Base-by-base conservation (phyloP, 2,888 invertebrate genomes). In the Colletes collaris region DNA sequence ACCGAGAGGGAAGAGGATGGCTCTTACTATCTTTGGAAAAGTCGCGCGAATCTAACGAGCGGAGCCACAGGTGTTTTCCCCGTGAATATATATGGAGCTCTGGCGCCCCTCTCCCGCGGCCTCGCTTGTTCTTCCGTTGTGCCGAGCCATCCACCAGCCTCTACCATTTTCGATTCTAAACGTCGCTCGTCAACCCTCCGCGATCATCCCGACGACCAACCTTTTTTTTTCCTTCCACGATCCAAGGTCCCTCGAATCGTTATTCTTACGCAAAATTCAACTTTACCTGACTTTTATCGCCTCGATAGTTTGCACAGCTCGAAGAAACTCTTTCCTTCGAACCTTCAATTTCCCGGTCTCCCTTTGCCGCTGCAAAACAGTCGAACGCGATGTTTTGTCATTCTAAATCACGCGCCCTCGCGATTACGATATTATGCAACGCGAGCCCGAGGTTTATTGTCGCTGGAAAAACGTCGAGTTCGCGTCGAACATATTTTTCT, bases 11-110 rank as follows among this genome's bases (percentile, higher is more conserved):
- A 72, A 11, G 60, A 69, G 79, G 72, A 81, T 46, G 56, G 49
- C 68, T 67, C 79, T 81, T 79, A 78, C 87, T 86, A 86, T 86
- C 84, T 87, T 87, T 79, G 86, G 86, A 86, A 86, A 87, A 86
- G 86, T 86, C 81, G 85, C 82, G 81, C 81, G 87, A 82, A 83
- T 87, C 82, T 86, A 87, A 83, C 86, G 83, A 84, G 80, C 81
- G 75, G 86, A 86, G 86, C 86, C 87, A 86, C 86, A 87, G 86
- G 86, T 86, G 86, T 87, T 87, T 86, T 86, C 86, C 79, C 86
- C 71, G 79, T 78, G 83, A 86, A 84, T 87, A 86, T 83, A 85
- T 83, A 86, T 72, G 77, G 77, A 62, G 72, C 69, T 27, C 27
- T 60, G 27, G 74, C 58, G 53, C 62, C 40, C 70, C 73, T 49